phyloP scores from a whole-genome alignment of 2,888 invertebrate genomes.

The Schizaphis graminum region DNA sequence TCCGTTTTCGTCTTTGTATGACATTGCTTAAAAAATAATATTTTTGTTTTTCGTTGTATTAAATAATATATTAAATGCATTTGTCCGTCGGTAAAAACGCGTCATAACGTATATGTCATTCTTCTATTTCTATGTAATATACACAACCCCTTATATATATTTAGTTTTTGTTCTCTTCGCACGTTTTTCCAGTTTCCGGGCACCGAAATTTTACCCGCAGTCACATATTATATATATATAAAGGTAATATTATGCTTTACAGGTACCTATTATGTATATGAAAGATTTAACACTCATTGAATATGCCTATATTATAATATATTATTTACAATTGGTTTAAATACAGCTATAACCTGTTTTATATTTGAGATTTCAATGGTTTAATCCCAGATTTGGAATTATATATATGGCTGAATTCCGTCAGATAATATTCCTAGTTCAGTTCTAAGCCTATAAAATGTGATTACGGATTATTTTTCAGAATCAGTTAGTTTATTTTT shows the following conservation, averaged over 20 bases:
- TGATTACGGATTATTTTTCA: neutral
- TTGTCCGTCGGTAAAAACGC: neutral
- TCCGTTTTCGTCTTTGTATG: neutral
- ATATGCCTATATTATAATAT: neutral
- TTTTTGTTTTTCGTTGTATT: neutral
- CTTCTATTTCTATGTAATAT: neutral
- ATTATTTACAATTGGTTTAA: neutral
- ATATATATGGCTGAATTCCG: neutral
- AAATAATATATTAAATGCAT: neutral
- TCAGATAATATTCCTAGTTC: neutral
- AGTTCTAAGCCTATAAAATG: neutral
- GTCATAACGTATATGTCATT: neutral
- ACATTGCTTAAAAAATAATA: slow-evolving; percentile 5
- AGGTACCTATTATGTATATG: too few species aligned
- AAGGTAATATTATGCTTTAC: neutral
- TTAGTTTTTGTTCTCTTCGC: neutral
- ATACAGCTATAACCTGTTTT: neutral
- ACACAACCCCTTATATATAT: neutral
- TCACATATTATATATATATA: neutral
- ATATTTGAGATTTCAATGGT: neutral
- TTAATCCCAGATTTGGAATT: neutral
- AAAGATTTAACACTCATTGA: neutral
- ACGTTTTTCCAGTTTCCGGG: neutral
- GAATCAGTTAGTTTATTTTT: neutral
- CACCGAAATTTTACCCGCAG: neutral